A percentile compares a stretch with the other conserved stretches of the same genome.
Conservation (phyloP, 2,888 invertebrate genomes). For the Electrophaes corylata region DNA sequence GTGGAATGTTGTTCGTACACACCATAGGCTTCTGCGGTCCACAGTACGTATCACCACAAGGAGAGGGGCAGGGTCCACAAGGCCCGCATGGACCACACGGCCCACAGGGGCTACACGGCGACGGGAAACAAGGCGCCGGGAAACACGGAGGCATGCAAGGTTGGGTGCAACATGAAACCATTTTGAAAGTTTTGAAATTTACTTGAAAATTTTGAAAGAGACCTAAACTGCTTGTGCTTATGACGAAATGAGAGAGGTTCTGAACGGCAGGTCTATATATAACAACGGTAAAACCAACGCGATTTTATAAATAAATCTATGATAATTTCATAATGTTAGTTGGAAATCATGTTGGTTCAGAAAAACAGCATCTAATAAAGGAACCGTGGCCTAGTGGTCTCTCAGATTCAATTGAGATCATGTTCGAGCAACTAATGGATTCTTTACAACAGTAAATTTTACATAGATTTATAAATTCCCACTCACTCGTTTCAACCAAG, state of each 20-base stretch:
- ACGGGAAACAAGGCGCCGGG: conserved; percentile 15
- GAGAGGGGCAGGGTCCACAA: conserved; percentile 4
- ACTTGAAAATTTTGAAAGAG: conserved; percentile 37
- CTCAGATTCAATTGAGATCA: background rate
- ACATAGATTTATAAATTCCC: too few species aligned
- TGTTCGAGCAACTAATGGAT: background rate
- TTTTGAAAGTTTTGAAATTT: conserved; percentile 31
- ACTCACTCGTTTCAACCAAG: too few species aligned
- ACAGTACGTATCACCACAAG: conserved; percentile 26
- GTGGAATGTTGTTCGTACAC: conserved; percentile 52
- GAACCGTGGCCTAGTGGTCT: background rate
- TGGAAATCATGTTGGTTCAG: conserved; percentile 26
- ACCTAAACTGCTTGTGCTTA: conserved; percentile 26
- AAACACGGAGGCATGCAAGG: conserved; percentile 23
- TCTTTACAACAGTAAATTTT: background rate
- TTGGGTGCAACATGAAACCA: conserved; percentile 36
- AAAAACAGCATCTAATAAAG: background rate
- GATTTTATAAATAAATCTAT: conserved; percentile 44
- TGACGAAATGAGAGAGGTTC: conserved; percentile 39
- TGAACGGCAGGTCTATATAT: conserved; percentile 47
- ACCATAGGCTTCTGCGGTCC: conserved; percentile 41
- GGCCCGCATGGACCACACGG: background rate
- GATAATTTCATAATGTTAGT: conserved; percentile 10
- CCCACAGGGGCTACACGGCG: background rate
- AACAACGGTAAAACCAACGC: conserved; percentile 38